Evolutionary conservation across 2,113 vertebrate genomes (phyloP), one percentile per base, ranked within the genome.

Genomic region (Clarias macrocephalus): DNA sequence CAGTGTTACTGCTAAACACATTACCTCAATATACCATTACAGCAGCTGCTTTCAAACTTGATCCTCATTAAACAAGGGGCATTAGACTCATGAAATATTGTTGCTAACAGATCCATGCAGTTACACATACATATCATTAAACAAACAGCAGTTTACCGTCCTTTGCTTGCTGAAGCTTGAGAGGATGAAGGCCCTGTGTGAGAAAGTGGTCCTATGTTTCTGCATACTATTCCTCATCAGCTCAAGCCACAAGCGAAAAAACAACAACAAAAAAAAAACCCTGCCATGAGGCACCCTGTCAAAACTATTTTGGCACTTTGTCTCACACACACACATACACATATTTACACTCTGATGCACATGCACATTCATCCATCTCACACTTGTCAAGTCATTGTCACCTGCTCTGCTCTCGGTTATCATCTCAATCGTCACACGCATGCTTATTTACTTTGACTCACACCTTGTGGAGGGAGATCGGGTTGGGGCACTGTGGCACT

Each of bases 11-110:
- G 90, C 91, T 89, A 88, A 93, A 89, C 88, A 79, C 80, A 59
- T 89, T 33, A 89, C 89, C 89, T 90, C 85, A 90, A 88, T 89
- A 80, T 87, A 85, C 88, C 8, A 65, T 73, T 86, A 66, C 80
- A 94, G 93, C 94, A 93, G 94, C 95, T 94, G 94, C 95, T 95
- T 95, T 95, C 83, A 93, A 94, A 95, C 94, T 92, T 92, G 89
- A 92, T 88, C 90, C 90, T 93, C 80, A 21, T 87, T 87, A 85
- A 86, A 81, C 87, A 80, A 52, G 88, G 90, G 89, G 59, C 86
- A 91, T 92, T 86, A 68, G 89, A 89, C 83, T 90, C 80, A 89
- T 92, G 86, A 90, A 91, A 92, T 82, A 42, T 90, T 91, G 86
- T 91, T 76, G 87, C 89, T 93, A 91, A 85, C 90, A 92, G 90